Evolutionary conservation across 2,113 vertebrate genomes (phyloP), one percentile per base, ranked within the genome.

Genomic region (Onychorhynchus coronatus): DNA sequence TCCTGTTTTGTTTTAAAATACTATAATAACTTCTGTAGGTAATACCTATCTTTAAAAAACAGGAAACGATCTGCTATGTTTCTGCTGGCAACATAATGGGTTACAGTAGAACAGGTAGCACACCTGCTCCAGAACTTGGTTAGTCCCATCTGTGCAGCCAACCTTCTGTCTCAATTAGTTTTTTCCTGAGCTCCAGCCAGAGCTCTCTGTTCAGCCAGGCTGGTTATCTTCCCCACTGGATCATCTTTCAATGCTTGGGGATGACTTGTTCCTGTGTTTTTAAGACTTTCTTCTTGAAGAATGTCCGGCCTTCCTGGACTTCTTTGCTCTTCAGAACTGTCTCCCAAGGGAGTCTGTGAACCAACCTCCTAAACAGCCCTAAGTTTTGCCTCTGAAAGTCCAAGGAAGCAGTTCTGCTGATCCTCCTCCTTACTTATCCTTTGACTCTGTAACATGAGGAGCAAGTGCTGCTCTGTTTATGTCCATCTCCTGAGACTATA

Each of bases 401-500:
- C 46, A 39, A 44, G 46, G 39, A 3, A 14, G 35, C 41, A 35
- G 28, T 76, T 91, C 85, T 61, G 24, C 39, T 80, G 23, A 31
- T 9, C 9, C 6, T 39, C 2, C 24, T 66, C 37, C 21, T 74
- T 79, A 42, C 25, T 39, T 55, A 4, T 47, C 23, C n/a, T 67
- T 74, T 33, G 15, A 5, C 33, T 83, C 39, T 37, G 22, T 55
- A 30, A 27, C 1, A 2, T 47, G 8, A 70, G 47, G 33, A 95
- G 8, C 47, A 74, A 41, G 24, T 27, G 10, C 44, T 58, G 31
- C 27, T 80, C 46, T 75, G 11, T 50, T 46, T n/a, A 8, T 42
- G 21, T 35, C 39, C 56, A 3, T 55, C 2, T 12, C 4, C 0
- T 55, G 65, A 76, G 49, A 27, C n/a, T 30, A 0, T 6, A 11